Evolutionary conservation across 2,113 vertebrate genomes (phyloP).

Genomic region (Tretioscincus oriximinensis): DNA sequence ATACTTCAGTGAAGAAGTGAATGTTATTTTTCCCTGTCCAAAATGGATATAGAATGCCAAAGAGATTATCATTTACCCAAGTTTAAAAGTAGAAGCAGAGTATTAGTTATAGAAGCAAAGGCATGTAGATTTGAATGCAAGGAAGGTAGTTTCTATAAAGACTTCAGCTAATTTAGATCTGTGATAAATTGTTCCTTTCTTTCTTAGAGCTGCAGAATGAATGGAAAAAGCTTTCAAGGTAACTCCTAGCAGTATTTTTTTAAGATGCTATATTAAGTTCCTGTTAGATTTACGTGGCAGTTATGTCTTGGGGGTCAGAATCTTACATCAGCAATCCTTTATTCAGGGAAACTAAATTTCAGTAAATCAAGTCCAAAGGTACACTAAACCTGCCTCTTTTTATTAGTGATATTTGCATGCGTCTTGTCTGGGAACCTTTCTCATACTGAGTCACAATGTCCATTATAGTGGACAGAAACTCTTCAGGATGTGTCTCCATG

Average conservation of each 20-base stretch:
- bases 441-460: background rate
- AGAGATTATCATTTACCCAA: background rate
- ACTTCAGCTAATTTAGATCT: background rate
- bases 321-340: background rate
- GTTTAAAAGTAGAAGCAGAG: background rate
- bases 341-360: constrained; percentile 41
- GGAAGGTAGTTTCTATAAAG: background rate
- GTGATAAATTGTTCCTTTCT: background rate
- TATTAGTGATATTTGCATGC: constrained; percentile 23
- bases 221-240: background rate
- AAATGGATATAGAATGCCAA: background rate
- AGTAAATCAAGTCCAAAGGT: constrained; percentile 29
- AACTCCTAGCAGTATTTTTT: background rate
- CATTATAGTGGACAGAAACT: no score
- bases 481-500: no score
- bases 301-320: constrained; percentile 11
- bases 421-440: background rate
- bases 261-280: background rate
- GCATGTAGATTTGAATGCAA: background rate
- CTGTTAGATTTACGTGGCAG: constrained; percentile 21
- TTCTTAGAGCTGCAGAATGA: background rate
- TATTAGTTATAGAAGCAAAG: background rate
- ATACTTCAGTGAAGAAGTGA: background rate
- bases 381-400: background rate
- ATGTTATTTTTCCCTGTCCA: background rate